Conservation (phyloP, 2,113 vertebrate species). For the Pluvianellus socialis region DNA sequence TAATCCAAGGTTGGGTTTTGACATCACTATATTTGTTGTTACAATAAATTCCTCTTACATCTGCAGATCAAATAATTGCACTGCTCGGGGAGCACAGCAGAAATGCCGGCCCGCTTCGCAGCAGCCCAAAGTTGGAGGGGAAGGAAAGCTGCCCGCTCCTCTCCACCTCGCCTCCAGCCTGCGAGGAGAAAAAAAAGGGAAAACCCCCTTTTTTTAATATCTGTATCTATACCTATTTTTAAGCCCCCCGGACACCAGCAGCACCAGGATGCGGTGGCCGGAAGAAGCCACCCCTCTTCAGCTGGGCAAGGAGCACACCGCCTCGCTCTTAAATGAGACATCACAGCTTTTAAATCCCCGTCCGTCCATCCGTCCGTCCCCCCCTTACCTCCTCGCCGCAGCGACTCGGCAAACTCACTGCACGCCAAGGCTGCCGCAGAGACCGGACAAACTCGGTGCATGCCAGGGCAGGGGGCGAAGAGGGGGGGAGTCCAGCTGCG, state of each 20-base stretch:
- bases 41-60: slow-evolving; percentile 85
- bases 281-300: not conserved
- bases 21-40: slow-evolving; percentile 88
- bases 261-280: not conserved
- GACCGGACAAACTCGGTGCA: not conserved
- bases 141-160: not conserved
- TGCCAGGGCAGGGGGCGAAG: not conserved
- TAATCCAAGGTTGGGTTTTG: slow-evolving; percentile 83
- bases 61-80: slow-evolving; percentile 79
- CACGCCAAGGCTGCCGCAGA: not conserved
- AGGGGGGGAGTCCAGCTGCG: not conserved
- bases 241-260: not conserved
- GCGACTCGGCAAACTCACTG: not conserved
- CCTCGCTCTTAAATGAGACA: slow-evolving; percentile 9
- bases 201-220: accelerated
- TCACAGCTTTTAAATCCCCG: not conserved
- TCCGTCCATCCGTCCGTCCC: too few relatives aligned
- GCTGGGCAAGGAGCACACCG: not conserved
- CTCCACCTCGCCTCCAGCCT: not conserved
- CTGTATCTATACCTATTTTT: not conserved
- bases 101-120: not conserved
- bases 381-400: not conserved
- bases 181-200: not conserved
- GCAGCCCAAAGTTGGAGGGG: not conserved
- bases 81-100: not conserved